Percentiles rank a stretch among this genome's conserved stretches.
These are phyloP conservation scores for Typhlomys cinereus DNA, from an alignment of 2,113 vertebrate genomes.

Conservation along the genomic window DNA sequence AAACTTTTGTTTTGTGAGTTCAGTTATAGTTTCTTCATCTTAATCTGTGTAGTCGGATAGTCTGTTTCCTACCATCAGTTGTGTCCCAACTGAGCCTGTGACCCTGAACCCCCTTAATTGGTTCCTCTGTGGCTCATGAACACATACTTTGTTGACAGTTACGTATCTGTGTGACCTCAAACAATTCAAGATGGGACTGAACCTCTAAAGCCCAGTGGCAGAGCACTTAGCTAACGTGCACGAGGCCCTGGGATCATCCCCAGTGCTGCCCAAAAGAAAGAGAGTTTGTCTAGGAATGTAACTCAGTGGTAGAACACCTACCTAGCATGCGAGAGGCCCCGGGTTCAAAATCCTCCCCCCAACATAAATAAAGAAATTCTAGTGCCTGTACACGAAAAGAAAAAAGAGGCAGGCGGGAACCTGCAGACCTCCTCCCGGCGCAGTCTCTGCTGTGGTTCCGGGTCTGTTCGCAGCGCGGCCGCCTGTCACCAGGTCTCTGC, in stretches of 20 bases:
- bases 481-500: fast-evolving
- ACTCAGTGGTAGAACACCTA: not conserved
- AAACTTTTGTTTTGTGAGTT: not conserved
- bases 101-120: not conserved
- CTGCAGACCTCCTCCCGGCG: no score
- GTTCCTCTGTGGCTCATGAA: not conserved
- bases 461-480: no score
- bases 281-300: not conserved
- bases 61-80: not conserved
- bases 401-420: not conserved
- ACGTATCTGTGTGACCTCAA: not conserved
- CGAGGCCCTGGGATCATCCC: no score
- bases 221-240: not conserved
- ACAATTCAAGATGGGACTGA: not conserved
- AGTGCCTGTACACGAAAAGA: not conserved
- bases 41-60: not conserved
- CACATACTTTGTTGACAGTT: not conserved
- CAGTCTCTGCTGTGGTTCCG: no score
- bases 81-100: not conserved
- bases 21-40: not conserved
- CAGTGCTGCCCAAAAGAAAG: not conserved
- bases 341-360: not conserved
- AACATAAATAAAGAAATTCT: not conserved
- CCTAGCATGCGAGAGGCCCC: no score
- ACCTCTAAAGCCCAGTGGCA: no score